Evolutionary conservation across 2,797 vertebrate species (phyloP).

Genomic region (Aotus griseimembra): DNA sequence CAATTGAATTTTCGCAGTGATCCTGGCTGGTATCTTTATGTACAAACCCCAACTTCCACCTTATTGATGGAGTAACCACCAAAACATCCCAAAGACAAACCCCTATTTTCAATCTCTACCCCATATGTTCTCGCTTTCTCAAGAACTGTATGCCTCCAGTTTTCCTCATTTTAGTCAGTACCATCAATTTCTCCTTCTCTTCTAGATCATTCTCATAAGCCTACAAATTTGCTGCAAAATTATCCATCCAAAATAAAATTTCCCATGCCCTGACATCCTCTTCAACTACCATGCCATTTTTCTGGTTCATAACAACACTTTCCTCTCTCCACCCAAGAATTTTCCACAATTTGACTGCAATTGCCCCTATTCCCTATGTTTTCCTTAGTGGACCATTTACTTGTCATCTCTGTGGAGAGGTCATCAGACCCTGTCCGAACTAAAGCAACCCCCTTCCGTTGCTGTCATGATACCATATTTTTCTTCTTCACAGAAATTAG

Average conservation of each 20-base stretch:
- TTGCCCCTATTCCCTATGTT: neutral
- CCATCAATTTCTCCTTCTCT: neutral
- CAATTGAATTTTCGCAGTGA: rapidly evolving
- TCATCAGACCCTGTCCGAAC: neutral
- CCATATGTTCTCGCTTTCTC: neutral
- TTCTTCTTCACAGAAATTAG: neutral
- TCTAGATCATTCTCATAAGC: neutral
- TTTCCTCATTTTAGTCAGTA: no score
- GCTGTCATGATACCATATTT: rapidly evolving
- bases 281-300: neutral
- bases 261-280: no score
- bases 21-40: neutral
- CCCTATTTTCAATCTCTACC: no score
- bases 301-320: neutral
- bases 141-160: no score
- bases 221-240: neutral
- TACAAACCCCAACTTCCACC: neutral
- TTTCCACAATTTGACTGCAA: no score
- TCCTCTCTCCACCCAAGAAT: no score
- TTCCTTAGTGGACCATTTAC: no score
- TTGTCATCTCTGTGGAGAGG: no score
- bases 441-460: neutral
- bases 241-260: neutral
- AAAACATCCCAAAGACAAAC: rapidly evolving
- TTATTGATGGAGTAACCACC: rapidly evolving